Evolutionary conservation across 2,888 invertebrate species (phyloP).

Genomic region (Parapristionchus giblindavisi): DNA sequence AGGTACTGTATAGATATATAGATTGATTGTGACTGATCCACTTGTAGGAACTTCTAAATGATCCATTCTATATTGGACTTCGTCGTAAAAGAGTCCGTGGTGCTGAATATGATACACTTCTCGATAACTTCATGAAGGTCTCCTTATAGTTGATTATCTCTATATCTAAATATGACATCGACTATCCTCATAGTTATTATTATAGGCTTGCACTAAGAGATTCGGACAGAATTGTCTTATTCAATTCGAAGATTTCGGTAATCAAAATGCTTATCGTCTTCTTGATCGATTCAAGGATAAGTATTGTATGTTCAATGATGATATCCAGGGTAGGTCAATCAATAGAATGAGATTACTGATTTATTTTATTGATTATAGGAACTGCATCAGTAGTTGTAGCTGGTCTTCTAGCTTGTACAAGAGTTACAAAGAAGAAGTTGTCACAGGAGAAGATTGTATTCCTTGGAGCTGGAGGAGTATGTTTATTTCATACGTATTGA

Average conservation of each 20-base stretch:
- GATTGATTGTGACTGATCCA: not conserved
- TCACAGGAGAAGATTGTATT: conserved; percentile 88
- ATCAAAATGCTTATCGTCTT: conserved; percentile 92
- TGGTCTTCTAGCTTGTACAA: conserved; percentile 86
- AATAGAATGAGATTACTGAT: not conserved
- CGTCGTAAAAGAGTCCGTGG: conserved; percentile 86
- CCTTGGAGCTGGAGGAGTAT: conserved; percentile 94
- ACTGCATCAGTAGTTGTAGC: conserved; percentile 95
- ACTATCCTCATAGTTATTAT: not conserved
- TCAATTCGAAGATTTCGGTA: conserved; percentile 98
- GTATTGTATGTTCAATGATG: conserved; percentile 97
- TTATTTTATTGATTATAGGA: conserved; percentile 43
- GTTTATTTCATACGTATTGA: not conserved
- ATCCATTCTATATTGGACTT: conserved; percentile 93
- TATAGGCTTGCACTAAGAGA: conserved; percentile 60
- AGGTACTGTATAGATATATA: conserved; percentile 37
- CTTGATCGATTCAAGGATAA: conserved; percentile 86
- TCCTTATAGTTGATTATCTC: not conserved
- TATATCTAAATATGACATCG: not conserved
- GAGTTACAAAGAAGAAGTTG: conserved; percentile 83
- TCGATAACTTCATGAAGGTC: conserved; percentile 94
- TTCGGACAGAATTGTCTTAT: conserved; percentile 74
- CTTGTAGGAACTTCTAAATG: conserved; percentile 79
- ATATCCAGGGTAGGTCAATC: conserved; percentile 91
- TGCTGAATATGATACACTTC: conserved; percentile 85